These are phyloP conservation scores for Lacanobia oleracea DNA, from an alignment of 2,888 invertebrate species.

Conservation along the genomic window DNA sequence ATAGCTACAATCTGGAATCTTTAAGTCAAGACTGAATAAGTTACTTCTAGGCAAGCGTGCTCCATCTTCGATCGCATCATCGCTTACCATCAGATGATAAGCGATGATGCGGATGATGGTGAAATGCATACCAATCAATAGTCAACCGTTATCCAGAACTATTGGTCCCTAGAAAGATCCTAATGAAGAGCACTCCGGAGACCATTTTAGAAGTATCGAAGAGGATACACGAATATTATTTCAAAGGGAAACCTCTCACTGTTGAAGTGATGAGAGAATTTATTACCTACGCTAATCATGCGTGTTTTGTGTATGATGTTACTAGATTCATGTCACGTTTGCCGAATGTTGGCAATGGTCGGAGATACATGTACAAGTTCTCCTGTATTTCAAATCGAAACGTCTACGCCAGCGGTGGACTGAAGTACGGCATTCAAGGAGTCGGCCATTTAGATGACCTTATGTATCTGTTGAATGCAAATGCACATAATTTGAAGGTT, in stretches of 20 bases:
- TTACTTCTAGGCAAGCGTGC: no score
- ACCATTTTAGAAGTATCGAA: conserved; percentile 72
- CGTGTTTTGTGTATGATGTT: conserved; percentile 65
- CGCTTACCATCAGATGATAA: no score
- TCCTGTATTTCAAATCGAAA: conserved; percentile 75
- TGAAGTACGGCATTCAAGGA: conserved; percentile 72
- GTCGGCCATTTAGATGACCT: conserved; percentile 79
- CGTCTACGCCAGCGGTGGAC: conserved; percentile 67
- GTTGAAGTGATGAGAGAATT: conserved; percentile 68
- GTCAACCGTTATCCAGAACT: conserved; percentile 71
- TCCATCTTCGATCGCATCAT: no score
- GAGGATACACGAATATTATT: conserved; percentile 73
- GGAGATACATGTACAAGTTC: conserved; percentile 62
- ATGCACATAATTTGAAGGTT: conserved; percentile 67
- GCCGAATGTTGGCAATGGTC: conserved; percentile 42
- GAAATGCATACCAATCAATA: no score
- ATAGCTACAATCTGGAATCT: no score
- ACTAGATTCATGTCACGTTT: conserved; percentile 52
- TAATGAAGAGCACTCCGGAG: conserved; percentile 60
- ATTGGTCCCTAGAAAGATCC: conserved; percentile 72
- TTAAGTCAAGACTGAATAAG: no score
- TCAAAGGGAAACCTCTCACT: conserved; percentile 66
- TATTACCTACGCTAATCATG: conserved; percentile 65
- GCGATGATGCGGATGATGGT: no score
- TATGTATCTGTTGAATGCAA: conserved; percentile 77